phyloP scores from a whole-genome alignment of 2,888 invertebrate species.

The Eupithecia insigniata region DNA sequence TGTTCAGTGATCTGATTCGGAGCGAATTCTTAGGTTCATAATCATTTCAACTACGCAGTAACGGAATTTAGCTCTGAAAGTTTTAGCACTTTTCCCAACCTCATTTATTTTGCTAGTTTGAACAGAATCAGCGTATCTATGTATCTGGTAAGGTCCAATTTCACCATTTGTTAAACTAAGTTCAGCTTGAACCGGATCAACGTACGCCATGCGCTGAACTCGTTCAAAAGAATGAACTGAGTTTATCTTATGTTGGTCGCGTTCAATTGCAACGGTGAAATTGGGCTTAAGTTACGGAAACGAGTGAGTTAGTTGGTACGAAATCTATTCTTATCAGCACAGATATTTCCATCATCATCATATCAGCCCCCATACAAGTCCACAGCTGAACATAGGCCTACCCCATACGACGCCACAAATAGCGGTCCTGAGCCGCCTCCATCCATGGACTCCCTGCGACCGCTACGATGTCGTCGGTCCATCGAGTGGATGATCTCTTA shows the following conservation, averaged over 20 bases:
- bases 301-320: neutral
- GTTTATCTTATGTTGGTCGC: neutral
- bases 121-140: neutral
- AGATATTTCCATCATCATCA: too few relatives aligned
- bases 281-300: neutral
- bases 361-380: too few relatives aligned
- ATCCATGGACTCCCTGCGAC: too few relatives aligned
- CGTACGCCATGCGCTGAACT: neutral
- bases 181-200: neutral
- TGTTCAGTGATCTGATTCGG: constrained; percentile 3
- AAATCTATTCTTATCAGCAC: neutral
- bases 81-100: constrained; percentile 1
- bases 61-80: too few relatives aligned
- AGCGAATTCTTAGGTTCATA: neutral
- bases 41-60: neutral
- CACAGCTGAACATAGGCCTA: too few relatives aligned
- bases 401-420: too few relatives aligned
- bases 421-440: too few relatives aligned
- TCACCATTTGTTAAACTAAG: neutral
- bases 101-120: neutral
- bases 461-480: too few relatives aligned
- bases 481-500: too few relatives aligned
- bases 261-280: neutral
- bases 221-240: neutral
- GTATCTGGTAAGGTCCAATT: neutral